These are phyloP conservation scores for Aphelenchoides avenae DNA, from an alignment of 1,140 invertebrate species.

Conservation along the genomic window DNA sequence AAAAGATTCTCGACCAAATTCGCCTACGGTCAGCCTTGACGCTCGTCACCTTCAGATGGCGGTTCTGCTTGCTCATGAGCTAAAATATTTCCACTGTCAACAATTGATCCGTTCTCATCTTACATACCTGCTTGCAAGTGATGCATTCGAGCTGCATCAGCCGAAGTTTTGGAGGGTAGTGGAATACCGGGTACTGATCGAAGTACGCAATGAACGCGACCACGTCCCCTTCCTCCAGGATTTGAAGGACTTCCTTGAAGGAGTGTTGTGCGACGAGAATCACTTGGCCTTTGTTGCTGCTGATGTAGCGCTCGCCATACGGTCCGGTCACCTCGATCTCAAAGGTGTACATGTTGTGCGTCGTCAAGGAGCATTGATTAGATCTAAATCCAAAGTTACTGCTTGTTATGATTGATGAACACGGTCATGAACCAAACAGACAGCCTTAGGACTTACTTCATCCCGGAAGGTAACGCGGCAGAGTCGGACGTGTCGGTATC, in stretches of 20 bases:
- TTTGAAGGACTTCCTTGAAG: slow-evolving; percentile 41
- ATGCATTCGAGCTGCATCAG: slow-evolving; percentile 53
- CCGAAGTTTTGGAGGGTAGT: slow-evolving; percentile 46
- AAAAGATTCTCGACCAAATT: slow-evolving; percentile 46
- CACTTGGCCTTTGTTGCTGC: slow-evolving; percentile 48
- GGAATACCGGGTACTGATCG: slow-evolving; percentile 51
- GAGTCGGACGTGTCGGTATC: slow-evolving; percentile 40
- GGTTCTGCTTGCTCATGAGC: slow-evolving; percentile 30
- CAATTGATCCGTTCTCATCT: too few relatives aligned
- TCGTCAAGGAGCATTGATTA: slow-evolving; percentile 47
- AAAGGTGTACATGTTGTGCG: slow-evolving; percentile 54
- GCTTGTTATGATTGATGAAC: slow-evolving; percentile 7
- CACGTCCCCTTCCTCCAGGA: slow-evolving; percentile 53
- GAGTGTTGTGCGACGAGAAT: slow-evolving; percentile 39
- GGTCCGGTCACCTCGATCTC: slow-evolving; percentile 51
- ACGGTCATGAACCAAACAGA: not conserved
- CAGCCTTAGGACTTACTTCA: too few relatives aligned
- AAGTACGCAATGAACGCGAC: slow-evolving; percentile 51
- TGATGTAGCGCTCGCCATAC: slow-evolving; percentile 47
- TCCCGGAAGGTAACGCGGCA: too few relatives aligned
- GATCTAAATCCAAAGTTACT: slow-evolving; percentile 22
- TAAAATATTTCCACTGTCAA: slow-evolving; percentile 24
- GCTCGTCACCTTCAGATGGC: slow-evolving; percentile 38
- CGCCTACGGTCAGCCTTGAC: slow-evolving; percentile 36
- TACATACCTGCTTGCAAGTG: slow-evolving; percentile 43